These are phyloP conservation scores for Acleris sparsana DNA, from an alignment of 2,888 invertebrate species.

Conservation along the genomic window DNA sequence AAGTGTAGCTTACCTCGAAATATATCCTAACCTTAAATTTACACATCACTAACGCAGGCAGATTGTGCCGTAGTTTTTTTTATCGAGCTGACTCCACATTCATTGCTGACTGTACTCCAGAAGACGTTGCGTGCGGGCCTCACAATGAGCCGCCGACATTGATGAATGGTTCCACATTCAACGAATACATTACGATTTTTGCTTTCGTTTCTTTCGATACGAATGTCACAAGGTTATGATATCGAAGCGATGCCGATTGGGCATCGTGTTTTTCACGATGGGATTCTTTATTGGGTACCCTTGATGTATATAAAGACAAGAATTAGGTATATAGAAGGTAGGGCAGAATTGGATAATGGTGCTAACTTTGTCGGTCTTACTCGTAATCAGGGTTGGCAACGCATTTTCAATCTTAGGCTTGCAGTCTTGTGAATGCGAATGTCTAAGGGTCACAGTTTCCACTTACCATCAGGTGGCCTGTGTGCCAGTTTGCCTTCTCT, in stretches of 20 bases:
- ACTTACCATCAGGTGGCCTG: too few species aligned
- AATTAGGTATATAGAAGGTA: too few species aligned
- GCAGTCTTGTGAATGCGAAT: too few species aligned
- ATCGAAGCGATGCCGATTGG: constrained; percentile 61
- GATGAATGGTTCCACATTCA: constrained; percentile 79
- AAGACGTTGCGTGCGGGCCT: constrained; percentile 77
- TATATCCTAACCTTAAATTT: too few species aligned
- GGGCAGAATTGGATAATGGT: too few species aligned
- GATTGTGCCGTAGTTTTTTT: neutral
- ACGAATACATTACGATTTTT: constrained; percentile 84
- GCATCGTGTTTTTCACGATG: constrained; percentile 6
- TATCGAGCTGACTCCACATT: constrained; percentile 13
- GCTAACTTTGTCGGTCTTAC: too few species aligned
- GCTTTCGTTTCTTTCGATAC: constrained; percentile 80
- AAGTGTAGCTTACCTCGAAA: too few species aligned
- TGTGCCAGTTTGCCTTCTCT: too few species aligned
- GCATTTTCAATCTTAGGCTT: too few species aligned
- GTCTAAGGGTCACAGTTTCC: too few species aligned
- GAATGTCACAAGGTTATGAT: constrained; percentile 83
- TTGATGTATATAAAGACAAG: neutral
- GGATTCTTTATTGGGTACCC: neutral
- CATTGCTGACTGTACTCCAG: constrained; percentile 30
- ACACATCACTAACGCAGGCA: too few species aligned
- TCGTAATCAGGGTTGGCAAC: too few species aligned
- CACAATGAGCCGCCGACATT: constrained; percentile 80